These are phyloP conservation scores for Tokudaia tokunoshimensis DNA, from an alignment of 2,797 vertebrate genomes.

Conservation along the genomic window DNA sequence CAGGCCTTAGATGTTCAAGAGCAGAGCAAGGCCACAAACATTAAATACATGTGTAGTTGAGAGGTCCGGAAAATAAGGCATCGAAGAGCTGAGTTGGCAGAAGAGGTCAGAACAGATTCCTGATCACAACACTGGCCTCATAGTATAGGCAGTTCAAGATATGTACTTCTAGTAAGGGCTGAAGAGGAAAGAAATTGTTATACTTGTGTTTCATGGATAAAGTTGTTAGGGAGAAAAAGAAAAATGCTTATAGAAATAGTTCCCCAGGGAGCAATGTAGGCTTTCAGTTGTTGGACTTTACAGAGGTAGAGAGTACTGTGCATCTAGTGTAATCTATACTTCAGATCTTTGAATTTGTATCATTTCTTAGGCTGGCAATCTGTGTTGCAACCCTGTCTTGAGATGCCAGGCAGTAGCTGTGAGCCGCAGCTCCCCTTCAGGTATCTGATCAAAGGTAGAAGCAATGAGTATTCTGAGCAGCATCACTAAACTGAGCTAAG, in stretches of 20 bases:
- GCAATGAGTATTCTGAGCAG: neutral
- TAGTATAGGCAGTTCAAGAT: neutral
- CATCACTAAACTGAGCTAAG: neutral
- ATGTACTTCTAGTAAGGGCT: neutral
- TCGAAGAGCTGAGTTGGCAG: neutral
- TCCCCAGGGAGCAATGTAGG: neutral
- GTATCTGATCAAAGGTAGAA: neutral
- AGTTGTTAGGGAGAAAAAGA: neutral
- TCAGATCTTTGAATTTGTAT: neutral
- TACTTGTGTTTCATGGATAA: neutral
- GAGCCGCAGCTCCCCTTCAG: neutral
- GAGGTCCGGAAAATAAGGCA: neutral
- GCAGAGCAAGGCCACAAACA: neutral
- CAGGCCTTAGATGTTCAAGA: neutral
- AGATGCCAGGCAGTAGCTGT: neutral
- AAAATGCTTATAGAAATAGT: neutral
- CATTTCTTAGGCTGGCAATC: neutral
- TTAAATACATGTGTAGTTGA: neutral
- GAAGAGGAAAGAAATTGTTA: neutral
- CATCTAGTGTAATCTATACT: neutral
- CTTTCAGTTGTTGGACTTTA: neutral
- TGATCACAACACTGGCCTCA: neutral
- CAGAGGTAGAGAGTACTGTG: neutral
- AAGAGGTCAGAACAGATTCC: neutral
- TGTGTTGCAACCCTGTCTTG: neutral